Evolutionary conservation across 2,113 vertebrate genomes (phyloP).

Genomic region (Anolis sagrei): DNA sequence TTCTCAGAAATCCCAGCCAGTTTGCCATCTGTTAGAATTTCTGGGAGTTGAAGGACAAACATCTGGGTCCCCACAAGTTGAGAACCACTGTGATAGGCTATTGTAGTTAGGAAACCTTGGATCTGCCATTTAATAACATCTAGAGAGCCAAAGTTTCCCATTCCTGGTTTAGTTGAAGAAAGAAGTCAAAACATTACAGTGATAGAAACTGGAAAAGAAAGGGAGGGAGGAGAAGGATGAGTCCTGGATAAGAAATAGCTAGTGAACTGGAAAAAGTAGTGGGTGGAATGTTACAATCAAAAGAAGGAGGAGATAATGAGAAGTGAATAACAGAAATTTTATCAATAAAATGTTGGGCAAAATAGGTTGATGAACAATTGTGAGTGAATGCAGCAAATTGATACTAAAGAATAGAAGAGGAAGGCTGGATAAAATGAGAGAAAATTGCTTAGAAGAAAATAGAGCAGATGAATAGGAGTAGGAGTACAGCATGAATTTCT

Average conservation of each 20-base stretch:
- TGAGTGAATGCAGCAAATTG: background rate
- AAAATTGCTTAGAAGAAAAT: background rate
- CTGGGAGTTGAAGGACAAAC: too few species aligned
- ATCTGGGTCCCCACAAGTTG: too few species aligned
- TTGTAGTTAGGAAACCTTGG: background rate
- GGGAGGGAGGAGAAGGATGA: background rate
- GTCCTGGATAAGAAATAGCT: background rate
- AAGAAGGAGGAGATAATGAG: background rate
- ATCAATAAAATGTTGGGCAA: background rate
- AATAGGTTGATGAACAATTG: background rate
- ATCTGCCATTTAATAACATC: background rate
- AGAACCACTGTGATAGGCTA: background rate
- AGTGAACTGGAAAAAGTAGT: background rate
- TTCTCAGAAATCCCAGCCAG: too few species aligned
- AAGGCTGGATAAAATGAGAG: background rate
- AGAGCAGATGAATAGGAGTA: background rate
- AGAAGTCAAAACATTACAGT: background rate
- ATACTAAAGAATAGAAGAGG: background rate
- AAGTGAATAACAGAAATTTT: background rate
- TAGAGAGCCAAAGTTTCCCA: background rate
- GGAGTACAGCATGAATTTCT: background rate
- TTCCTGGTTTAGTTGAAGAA: background rate
- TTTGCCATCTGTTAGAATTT: too few species aligned
- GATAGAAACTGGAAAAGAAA: background rate
- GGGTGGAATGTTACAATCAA: background rate